Evolutionary conservation across 2,797 vertebrate genomes (phyloP).

Genomic region (Pangasius krempfi): DNA sequence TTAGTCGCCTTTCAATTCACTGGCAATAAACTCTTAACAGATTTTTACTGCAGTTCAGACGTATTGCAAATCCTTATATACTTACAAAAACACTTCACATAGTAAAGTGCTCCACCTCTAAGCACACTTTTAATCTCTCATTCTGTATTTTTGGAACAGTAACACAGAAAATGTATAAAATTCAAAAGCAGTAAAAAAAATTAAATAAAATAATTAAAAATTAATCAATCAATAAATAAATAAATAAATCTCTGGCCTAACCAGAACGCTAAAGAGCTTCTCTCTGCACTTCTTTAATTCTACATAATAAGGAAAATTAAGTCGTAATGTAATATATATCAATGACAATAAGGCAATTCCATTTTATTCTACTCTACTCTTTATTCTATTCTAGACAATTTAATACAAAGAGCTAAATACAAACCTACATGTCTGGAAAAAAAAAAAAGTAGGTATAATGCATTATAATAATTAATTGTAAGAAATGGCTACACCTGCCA

Average conservation of each 20-base stretch:
- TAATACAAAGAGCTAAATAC: background rate
- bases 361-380: background rate
- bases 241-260: background rate
- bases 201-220: background rate
- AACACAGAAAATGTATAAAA: background rate
- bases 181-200: background rate
- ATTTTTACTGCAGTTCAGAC: background rate
- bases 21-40: background rate
- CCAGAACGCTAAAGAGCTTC: background rate
- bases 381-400: background rate
- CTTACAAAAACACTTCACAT: background rate
- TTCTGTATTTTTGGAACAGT: slow-evolving; percentile 7
- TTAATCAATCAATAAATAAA: background rate
- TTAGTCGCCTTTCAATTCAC: background rate
- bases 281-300: background rate
- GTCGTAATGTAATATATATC: background rate
- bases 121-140: background rate
- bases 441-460: background rate
- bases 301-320: background rate
- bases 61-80: background rate
- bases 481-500: background rate
- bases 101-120: background rate
- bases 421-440: background rate
- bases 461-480: background rate
- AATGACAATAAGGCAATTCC: background rate